A percentile compares a stretch with the other conserved stretches of the same genome.
Conservation (phyloP, 2,797 vertebrate genomes). For the Merluccius polli region DNA sequence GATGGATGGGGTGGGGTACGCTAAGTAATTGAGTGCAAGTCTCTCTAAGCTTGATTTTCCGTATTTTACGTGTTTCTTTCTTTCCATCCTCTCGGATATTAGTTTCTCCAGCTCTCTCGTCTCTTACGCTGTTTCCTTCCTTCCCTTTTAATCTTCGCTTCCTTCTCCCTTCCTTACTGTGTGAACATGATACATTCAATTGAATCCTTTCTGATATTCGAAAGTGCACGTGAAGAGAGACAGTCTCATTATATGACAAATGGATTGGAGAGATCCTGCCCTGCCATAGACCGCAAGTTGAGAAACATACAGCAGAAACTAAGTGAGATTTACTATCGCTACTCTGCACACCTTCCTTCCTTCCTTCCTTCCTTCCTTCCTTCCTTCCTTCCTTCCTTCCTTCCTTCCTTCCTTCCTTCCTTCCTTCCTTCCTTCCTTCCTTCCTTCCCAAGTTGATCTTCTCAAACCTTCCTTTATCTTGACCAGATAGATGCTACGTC, state of each 20-base stretch:
- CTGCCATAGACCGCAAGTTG: background rate
- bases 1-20: constrained; percentile 6
- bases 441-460: background rate
- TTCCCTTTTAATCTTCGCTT: background rate
- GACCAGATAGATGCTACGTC: too few relatives aligned
- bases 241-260: background rate
- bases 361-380: too few relatives aligned
- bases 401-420: too few relatives aligned
- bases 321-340: background rate
- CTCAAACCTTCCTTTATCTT: background rate
- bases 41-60: background rate
- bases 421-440: too few relatives aligned
- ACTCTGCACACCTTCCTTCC: background rate
- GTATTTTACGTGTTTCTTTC: background rate
- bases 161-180: background rate
- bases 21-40: too few relatives aligned
- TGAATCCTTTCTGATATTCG: background rate
- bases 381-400: too few relatives aligned
- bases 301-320: background rate
- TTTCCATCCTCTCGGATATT: background rate
- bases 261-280: background rate
- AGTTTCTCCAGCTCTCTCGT: background rate
- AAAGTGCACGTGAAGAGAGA: background rate
- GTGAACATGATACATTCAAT: background rate
- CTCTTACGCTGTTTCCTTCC: background rate